Evolutionary conservation across 2,113 vertebrate species (phyloP).

Genomic region (Labeo rohita): DNA sequence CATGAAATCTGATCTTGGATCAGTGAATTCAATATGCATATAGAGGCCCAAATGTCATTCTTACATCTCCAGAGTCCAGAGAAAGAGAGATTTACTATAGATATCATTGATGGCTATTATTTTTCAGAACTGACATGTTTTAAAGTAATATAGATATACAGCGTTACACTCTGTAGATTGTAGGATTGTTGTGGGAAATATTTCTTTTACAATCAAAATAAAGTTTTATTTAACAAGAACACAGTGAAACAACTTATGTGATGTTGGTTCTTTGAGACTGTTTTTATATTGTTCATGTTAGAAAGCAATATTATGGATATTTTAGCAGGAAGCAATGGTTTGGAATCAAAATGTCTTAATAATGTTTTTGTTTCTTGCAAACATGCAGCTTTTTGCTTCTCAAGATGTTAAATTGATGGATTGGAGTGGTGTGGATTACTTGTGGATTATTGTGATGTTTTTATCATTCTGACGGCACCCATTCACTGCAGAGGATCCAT

Average conservation of each 20-base stretch:
- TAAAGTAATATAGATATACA: conserved; percentile 46
- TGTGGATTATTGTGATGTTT: neutral
- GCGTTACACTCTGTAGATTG: conserved; percentile 51
- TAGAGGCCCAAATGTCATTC: neutral
- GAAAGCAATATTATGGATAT: too few relatives aligned
- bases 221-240: conserved; percentile 58
- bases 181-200: conserved; percentile 50
- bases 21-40: conserved; percentile 5
- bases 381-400: neutral
- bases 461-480: neutral
- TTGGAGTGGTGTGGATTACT: neutral
- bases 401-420: too few relatives aligned
- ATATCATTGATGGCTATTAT: conserved; percentile 44
- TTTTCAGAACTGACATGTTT: conserved; percentile 40
- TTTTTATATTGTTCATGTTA: neutral
- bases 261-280: neutral
- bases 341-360: too few relatives aligned
- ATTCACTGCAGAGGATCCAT: neutral
- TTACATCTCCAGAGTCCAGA: conserved; percentile 13
- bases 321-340: too few relatives aligned
- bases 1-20: neutral
- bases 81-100: conserved; percentile 35
- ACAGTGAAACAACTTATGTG: too few relatives aligned
- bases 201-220: conserved; percentile 58
- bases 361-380: neutral